Conservation (phyloP, 2,888 invertebrate species). For the Augochlorella aurata region DNA sequence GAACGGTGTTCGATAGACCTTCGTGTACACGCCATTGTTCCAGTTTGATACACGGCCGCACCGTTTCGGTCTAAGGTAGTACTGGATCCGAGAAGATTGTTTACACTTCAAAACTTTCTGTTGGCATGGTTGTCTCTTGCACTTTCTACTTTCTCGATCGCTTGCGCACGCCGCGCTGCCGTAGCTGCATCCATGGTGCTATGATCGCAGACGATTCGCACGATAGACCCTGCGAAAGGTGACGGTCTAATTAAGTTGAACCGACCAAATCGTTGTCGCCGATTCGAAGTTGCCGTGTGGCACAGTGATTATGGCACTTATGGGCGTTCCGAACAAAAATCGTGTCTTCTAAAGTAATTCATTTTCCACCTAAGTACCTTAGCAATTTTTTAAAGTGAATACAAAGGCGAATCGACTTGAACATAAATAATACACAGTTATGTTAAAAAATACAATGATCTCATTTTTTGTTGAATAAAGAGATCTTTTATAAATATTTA, state of each 20-base stretch:
- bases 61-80: background rate
- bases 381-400: too few relatives aligned
- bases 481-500: too few relatives aligned
- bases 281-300: too few relatives aligned
- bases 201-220: background rate
- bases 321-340: too few relatives aligned
- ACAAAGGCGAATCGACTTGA: too few relatives aligned
- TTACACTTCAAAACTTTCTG: background rate
- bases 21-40: background rate
- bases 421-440: too few relatives aligned
- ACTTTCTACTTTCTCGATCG: conserved; percentile 9
- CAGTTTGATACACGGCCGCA: background rate
- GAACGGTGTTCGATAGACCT: background rate
- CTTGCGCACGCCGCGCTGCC: background rate
- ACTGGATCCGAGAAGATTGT: background rate
- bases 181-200: background rate
- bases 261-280: too few relatives aligned
- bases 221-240: background rate
- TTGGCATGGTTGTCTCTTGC: background rate
- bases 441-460: too few relatives aligned
- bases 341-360: too few relatives aligned
- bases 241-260: background rate
- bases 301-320: too few relatives aligned
- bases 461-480: too few relatives aligned
- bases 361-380: too few relatives aligned